These are phyloP conservation scores for Malacosoma neustria DNA, from an alignment of 2,888 invertebrate genomes.

Conservation along the genomic window DNA sequence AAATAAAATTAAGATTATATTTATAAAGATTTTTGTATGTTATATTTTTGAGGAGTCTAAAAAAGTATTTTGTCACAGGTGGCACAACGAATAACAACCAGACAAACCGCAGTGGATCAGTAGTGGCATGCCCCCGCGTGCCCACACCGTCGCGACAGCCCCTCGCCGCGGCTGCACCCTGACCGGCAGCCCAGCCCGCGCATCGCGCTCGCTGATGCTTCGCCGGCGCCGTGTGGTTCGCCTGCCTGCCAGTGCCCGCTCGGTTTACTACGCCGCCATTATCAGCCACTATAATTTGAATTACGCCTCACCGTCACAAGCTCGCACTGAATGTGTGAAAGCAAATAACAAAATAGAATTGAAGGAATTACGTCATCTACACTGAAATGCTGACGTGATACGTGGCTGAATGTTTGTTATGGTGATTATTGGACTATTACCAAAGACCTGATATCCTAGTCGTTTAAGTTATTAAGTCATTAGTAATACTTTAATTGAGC, in stretches of 20 bases:
- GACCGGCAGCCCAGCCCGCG: slow-evolving; percentile 52
- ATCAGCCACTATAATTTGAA: slow-evolving; percentile 31
- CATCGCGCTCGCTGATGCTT: slow-evolving; percentile 62
- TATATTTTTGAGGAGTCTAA: neutral
- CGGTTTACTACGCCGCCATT: slow-evolving; percentile 32
- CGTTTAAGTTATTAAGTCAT: slow-evolving; percentile 14
- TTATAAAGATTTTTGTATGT: neutral
- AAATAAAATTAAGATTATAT: neutral
- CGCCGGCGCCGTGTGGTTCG: slow-evolving; percentile 51
- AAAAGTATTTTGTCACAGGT: slow-evolving; percentile 30
- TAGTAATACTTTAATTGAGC: slow-evolving; percentile 6
- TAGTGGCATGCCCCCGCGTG: slow-evolving; percentile 80
- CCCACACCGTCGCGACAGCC: slow-evolving; percentile 59
- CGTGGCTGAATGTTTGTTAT: neutral
- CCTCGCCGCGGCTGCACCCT: slow-evolving; percentile 65
- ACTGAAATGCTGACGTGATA: neutral
- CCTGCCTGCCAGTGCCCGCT: slow-evolving; percentile 51
- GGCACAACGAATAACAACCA: slow-evolving; percentile 48
- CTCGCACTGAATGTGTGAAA: no score
- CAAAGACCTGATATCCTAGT: slow-evolving; percentile 22
- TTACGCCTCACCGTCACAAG: no score
- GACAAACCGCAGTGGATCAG: slow-evolving; percentile 53
- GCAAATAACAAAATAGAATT: no score
- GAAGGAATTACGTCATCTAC: neutral
- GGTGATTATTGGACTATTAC: slow-evolving; percentile 7